These are phyloP conservation scores for Chiloscyllium plagiosum DNA, from an alignment of 2,113 vertebrate species.

Conservation along the genomic window DNA sequence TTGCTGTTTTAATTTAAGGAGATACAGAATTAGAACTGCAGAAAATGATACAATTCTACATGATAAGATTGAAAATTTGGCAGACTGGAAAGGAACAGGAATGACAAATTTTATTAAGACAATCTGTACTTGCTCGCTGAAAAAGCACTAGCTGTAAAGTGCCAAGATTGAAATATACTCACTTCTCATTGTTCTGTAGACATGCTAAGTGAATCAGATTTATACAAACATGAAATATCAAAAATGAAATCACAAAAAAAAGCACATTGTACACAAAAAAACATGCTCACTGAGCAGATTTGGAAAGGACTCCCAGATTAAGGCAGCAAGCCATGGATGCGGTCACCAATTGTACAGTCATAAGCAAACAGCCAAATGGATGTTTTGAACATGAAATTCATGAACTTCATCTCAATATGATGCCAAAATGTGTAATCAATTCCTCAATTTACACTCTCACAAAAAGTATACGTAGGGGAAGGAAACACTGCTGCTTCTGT, in stretches of 20 bases:
- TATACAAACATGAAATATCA: background rate
- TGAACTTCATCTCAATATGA: background rate
- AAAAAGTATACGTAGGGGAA: background rate
- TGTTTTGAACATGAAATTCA: background rate
- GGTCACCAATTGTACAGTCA: background rate
- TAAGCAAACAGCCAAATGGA: background rate
- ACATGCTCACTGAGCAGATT: background rate
- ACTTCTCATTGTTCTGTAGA: background rate
- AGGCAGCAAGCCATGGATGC: slow-evolving; percentile 10
- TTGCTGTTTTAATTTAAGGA: background rate
- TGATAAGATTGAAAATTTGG: background rate
- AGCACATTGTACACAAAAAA: background rate
- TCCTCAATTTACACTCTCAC: background rate
- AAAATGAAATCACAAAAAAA: slow-evolving; percentile 6
- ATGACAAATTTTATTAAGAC: slow-evolving; percentile 15
- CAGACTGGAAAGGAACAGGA: background rate
- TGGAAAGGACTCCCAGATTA: slow-evolving; percentile 12
- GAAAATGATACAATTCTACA: background rate
- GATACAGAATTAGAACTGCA: background rate
- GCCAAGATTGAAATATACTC: slow-evolving; percentile 4
- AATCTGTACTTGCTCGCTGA: background rate
- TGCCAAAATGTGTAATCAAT: background rate
- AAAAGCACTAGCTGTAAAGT: background rate
- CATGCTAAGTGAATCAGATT: background rate
- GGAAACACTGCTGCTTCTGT: background rate